Percentiles rank a stretch among this genome's conserved stretches.
Evolutionary conservation across 2,113 vertebrate genomes (phyloP).

Genomic region (Arizona elegans): DNA sequence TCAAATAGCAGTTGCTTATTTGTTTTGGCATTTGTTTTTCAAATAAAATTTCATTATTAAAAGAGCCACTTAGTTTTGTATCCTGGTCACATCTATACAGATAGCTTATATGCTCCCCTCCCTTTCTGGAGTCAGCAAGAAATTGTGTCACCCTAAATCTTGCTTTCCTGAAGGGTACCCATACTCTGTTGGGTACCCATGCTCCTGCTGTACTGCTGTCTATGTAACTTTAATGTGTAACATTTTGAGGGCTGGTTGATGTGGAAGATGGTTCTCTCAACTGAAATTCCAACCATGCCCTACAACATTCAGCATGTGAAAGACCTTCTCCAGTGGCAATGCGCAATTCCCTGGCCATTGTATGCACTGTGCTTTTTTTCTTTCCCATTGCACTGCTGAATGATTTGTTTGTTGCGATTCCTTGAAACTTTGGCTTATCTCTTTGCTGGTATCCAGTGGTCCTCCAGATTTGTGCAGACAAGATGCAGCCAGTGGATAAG

Average conservation of each 20-base stretch:
- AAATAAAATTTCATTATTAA: not conserved
- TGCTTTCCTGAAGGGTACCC: not conserved
- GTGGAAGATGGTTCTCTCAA: not conserved
- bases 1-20: not conserved
- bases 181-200: no score
- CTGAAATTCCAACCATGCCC: not conserved
- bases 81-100: not conserved
- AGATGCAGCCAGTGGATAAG: not conserved
- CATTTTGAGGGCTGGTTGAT: not conserved
- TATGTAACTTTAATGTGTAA: not conserved
- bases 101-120: not conserved
- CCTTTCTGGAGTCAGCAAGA: not conserved
- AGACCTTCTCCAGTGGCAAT: not conserved
- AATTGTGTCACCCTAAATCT: not conserved
- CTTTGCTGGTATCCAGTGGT: not conserved
- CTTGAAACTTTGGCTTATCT: not conserved
- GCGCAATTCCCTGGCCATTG: not conserved
- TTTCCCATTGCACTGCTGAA: not conserved
- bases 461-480: not conserved
- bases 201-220: not conserved
- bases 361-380: not conserved
- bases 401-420: not conserved
- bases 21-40: not conserved
- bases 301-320: not conserved
- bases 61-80: not conserved